Base-by-base conservation (phyloP, 2,888 invertebrate genomes). In the Luperina nickerlii region DNA sequence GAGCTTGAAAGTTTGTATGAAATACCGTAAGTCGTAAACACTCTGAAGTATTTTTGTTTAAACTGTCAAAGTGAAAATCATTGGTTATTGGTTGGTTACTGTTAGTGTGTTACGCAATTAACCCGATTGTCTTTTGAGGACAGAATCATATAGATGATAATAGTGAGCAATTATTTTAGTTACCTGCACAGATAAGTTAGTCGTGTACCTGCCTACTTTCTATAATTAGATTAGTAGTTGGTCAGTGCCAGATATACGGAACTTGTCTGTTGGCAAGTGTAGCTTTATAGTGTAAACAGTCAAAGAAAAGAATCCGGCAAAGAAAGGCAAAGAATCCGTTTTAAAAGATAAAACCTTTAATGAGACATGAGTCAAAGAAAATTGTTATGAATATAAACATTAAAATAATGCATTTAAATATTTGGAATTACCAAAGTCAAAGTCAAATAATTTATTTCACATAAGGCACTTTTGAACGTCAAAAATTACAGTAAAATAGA, bases 201-300 rank as follows among this genome's bases (percentile, higher is more conserved):
- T 20, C 57, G 67, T 71, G 32, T 75, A 66, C 38, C 38, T 75
- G 62, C 38, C 38, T 38, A 38, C 11, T 18, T 48, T 78, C 88
- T 87, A 87, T 84, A 80, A 78, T 82, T 87, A 88, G 82, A 8
- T 18, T 84, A 60, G 54, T 8, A 82, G 65, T 75, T 76, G 74
- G 72, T 83, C 81, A 88, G 81, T 81, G 83, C 83, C 79, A 83
- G 84, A 79, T 78, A 82, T 83, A 88, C 87, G 89, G 90, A 89
- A 89, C 87, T 79, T 72, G 70, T 90, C 89, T n/a, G 77, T 90
- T 83, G 81, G 82, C 89, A 84, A 68, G 71, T 74, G 68, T 73
- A 68, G 62, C 62, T 71, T 63, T 76, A 71, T 54, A 72, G 65
- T 66, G 81, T 90, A 90, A 90, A 90, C 90, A 89, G 42, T n/a